These are phyloP conservation scores for Chondrosia reniformis DNA, from an alignment of 37 sponge, comb jelly and placozoan species.

Conservation along the genomic window DNA sequence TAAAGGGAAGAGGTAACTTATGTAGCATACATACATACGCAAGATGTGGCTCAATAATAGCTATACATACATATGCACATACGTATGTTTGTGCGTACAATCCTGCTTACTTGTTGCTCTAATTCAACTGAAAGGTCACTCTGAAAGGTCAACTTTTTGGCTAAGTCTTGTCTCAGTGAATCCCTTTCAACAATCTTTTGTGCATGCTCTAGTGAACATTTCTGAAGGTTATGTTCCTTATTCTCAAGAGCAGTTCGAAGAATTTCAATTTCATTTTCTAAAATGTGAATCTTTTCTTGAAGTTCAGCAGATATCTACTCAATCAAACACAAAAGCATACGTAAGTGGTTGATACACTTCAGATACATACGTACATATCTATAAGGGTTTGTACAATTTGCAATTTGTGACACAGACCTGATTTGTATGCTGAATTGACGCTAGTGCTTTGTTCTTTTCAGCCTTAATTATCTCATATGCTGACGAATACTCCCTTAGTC, in stretches of 20 bases:
- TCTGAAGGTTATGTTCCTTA: constrained; percentile 62
- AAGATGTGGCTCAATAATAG: neutral
- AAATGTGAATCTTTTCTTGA: constrained; percentile 81
- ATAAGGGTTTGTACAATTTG: neutral
- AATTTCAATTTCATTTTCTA: constrained; percentile 87
- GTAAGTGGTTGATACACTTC: too few species aligned
- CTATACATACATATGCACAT: neutral
- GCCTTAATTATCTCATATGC: constrained; percentile 71
- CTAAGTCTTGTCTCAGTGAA: constrained; percentile 62
- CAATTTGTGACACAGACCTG: constrained; percentile 20
- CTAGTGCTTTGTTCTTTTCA: constrained; percentile 60
- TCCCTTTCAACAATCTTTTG: constrained; percentile 77
- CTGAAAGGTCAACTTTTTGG: constrained; percentile 44
- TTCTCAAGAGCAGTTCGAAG: constrained; percentile 48
- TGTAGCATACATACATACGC: neutral
- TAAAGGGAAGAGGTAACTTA: neutral
- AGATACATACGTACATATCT: neutral
- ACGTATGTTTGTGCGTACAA: neutral
- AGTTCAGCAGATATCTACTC: constrained; percentile 78
- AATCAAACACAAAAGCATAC: too few species aligned
- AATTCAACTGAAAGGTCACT: constrained; percentile 42
- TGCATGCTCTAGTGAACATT: constrained; percentile 49
- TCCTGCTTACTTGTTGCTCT: constrained; percentile 38
- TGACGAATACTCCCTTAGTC: constrained; percentile 43
- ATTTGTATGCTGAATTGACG: constrained; percentile 46